Conservation (phyloP, 2,113 vertebrate genomes). For the Pollachius pollachius region DNA sequence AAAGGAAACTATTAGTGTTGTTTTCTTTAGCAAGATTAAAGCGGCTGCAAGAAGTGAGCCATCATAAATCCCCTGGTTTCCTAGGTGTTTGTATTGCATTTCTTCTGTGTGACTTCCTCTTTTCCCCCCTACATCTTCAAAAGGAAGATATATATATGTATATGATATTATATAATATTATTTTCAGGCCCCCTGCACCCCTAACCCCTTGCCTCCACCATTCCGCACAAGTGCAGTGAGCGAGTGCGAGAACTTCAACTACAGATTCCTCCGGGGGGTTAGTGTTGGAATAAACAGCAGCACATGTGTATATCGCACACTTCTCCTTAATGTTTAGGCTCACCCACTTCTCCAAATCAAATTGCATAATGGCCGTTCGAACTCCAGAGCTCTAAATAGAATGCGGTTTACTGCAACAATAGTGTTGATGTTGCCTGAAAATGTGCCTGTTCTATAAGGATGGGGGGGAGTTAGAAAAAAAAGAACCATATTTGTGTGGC, state of each 20-base stretch:
- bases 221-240: too few species aligned
- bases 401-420: neutral
- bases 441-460: neutral
- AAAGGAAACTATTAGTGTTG: slow-evolving; percentile 85
- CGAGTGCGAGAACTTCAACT: too few species aligned
- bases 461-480: neutral
- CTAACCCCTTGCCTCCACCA: too few species aligned
- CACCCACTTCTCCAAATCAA: neutral
- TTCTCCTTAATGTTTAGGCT: too few species aligned
- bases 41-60: slow-evolving; percentile 71
- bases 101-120: slow-evolving; percentile 12
- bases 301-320: too few species aligned
- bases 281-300: too few species aligned
- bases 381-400: neutral
- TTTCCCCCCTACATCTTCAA: slow-evolving; percentile 36
- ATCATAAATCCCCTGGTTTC: slow-evolving; percentile 79
- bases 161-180: slow-evolving; percentile 1
- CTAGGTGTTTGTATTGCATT: slow-evolving; percentile 68
- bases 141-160: slow-evolving; percentile 18
- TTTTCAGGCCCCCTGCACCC: neutral
- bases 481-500: neutral
- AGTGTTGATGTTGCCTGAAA: neutral
- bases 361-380: neutral
- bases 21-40: slow-evolving; percentile 86
- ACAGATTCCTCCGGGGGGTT: too few species aligned